Evolutionary conservation across 2,113 vertebrate genomes (phyloP), one percentile per base, ranked within the genome.

Genomic region (Silurus asotus): DNA sequence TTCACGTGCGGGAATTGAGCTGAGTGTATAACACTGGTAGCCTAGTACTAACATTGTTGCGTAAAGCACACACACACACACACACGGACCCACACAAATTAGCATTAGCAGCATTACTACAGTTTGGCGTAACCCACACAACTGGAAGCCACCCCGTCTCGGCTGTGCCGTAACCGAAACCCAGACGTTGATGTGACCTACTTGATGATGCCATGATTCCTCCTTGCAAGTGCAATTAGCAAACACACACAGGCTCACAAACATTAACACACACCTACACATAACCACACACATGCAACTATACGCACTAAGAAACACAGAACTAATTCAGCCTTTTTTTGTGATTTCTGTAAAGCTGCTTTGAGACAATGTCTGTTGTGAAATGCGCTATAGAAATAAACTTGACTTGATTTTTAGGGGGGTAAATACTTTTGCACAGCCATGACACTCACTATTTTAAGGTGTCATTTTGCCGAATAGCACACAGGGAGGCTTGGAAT

Each of bases 201-300:
- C 51, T 37, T 37, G 37, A 86, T 81, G 67, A 28, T 51, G 5
- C 55, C 37, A 61, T 62, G 28, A 69, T 6, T 70, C 25, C 23
- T 58, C 80, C 48, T 62, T 80, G 75, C 76, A 81, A 81, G 48
- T 65, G 59, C 70, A 77, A 75, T 75, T 53, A 84, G 45, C 79
- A 86, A 28, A 85, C 72, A n/a, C 58, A 77, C 11, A 84, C 65
- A 74, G 37, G 37, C 11, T 48, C 11, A 56, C 25, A 51, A 23
- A 79, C 84, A 67, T n/a, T 11, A 49, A 64, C 25, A 86, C 81
- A 88, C 64, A 55, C 81, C 58, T 55, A 49, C 76, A 61, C 11
- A 2, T 65, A 80, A 84, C 45, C 55, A 70, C n/a, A 87, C 53
- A 28, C 6, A 19, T 49, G 56, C 53, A 25, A 6, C 11, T 28